phyloP scores from a whole-genome alignment of 2,888 invertebrate genomes.

The Metallyticus violacea region DNA sequence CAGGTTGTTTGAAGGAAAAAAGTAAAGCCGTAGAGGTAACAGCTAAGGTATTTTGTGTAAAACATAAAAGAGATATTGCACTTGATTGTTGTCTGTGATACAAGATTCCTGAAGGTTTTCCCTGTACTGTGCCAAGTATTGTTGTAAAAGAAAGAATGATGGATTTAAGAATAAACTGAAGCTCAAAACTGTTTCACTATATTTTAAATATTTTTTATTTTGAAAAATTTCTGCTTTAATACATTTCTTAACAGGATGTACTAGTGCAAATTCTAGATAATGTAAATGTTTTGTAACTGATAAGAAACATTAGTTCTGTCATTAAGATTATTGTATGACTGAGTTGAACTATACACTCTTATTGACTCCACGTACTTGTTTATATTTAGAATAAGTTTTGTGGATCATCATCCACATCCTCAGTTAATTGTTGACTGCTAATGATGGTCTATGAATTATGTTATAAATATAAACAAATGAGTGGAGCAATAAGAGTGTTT shows the following conservation, averaged over 20 bases:
- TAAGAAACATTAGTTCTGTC: not conserved
- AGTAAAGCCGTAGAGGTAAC: not conserved
- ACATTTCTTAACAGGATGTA: not conserved
- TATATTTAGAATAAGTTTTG: no score
- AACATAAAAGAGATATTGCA: not conserved
- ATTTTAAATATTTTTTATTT: not conserved
- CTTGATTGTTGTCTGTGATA: not conserved
- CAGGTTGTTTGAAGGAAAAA: not conserved
- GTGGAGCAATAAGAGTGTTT: no score
- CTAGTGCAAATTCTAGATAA: no score
- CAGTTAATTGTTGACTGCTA: no score
- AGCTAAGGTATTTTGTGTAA: not conserved
- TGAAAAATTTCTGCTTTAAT: not conserved
- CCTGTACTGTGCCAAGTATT: not conserved
- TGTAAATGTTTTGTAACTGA: not conserved
- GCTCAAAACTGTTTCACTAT: not conserved
- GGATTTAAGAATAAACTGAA: not conserved
- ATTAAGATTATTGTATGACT: no score
- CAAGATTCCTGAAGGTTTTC: not conserved
- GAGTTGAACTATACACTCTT: no score
- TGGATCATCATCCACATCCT: no score
- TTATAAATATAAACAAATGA: no score
- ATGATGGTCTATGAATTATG: no score
- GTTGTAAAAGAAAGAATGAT: not conserved
- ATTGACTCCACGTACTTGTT: no score